A percentile compares a stretch with the other conserved stretches of the same genome.
Conservation (phyloP, 2,888 invertebrate species). For the Ametastegia equiseti region DNA sequence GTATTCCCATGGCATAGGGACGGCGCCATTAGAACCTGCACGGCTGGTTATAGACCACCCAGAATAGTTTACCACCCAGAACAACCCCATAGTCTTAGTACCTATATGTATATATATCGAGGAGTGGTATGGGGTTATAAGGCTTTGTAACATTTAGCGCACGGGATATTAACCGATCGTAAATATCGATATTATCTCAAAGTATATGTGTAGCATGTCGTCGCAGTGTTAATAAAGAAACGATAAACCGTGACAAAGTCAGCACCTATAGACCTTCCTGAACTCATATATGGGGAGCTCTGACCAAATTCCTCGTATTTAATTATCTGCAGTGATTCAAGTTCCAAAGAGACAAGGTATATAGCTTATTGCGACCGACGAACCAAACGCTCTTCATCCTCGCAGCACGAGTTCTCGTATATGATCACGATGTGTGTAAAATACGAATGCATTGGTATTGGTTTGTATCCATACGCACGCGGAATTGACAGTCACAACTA, state of each 20-base stretch:
- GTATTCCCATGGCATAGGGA: slow-evolving; percentile 35
- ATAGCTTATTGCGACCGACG: no score
- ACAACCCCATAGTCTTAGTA: slow-evolving; percentile 15
- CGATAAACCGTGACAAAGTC: neutral
- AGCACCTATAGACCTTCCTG: neutral
- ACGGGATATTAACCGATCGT: neutral
- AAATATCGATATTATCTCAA: neutral
- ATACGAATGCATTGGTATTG: neutral
- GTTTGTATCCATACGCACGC: neutral
- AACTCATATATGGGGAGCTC: neutral
- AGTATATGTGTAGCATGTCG: neutral
- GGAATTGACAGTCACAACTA: slow-evolving; percentile 16
- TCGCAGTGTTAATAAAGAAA: neutral
- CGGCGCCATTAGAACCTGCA: slow-evolving; percentile 41
- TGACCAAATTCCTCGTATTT: neutral
- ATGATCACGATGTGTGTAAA: neutral
- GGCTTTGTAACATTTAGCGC: no score
- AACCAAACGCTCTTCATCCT: no score
- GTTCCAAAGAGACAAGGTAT: neutral
- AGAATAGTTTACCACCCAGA: slow-evolving; percentile 35
- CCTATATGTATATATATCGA: neutral
- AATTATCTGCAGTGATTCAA: neutral
- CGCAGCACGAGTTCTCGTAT: neutral
- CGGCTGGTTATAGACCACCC: slow-evolving; percentile 33
- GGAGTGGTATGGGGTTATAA: no score